phyloP scores from a whole-genome alignment of 2,113 vertebrate species.

The Upupa epops region DNA sequence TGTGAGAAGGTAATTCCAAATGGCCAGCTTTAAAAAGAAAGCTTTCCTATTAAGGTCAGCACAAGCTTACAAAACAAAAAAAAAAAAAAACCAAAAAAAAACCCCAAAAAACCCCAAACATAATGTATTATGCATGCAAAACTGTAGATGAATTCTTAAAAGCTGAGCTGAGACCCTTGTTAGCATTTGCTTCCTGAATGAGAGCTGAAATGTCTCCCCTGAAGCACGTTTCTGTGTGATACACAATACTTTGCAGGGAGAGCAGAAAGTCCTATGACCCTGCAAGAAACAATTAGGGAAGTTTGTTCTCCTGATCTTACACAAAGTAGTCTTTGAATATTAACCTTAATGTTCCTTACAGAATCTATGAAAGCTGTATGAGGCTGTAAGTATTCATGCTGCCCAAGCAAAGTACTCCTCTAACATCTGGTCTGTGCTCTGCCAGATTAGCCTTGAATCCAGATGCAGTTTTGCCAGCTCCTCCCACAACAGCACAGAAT shows the following conservation, averaged over 20 bases:
- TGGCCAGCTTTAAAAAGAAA: not conserved
- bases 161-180: not conserved
- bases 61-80: not conserved
- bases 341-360: not conserved
- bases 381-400: not conserved
- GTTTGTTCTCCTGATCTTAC: not conserved
- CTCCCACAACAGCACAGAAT: slow-evolving; percentile 68
- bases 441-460: slow-evolving; percentile 59
- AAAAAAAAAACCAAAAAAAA: too few species aligned
- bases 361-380: not conserved
- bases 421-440: slow-evolving; percentile 63
- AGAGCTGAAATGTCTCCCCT: not conserved
- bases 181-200: not conserved
- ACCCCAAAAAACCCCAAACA: too few species aligned
- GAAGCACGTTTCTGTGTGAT: not conserved
- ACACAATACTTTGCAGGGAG: not conserved
- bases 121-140: not conserved
- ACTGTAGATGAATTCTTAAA: not conserved
- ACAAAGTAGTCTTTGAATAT: not conserved
- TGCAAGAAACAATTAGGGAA: not conserved
- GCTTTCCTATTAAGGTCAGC: not conserved
- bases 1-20: not conserved
- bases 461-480: slow-evolving; percentile 58
- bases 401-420: not conserved
- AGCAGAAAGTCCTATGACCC: not conserved